Evolutionary conservation across 2,888 invertebrate genomes (phyloP), one percentile per base, ranked within the genome.

Genomic region (Athetis lepigone): DNA sequence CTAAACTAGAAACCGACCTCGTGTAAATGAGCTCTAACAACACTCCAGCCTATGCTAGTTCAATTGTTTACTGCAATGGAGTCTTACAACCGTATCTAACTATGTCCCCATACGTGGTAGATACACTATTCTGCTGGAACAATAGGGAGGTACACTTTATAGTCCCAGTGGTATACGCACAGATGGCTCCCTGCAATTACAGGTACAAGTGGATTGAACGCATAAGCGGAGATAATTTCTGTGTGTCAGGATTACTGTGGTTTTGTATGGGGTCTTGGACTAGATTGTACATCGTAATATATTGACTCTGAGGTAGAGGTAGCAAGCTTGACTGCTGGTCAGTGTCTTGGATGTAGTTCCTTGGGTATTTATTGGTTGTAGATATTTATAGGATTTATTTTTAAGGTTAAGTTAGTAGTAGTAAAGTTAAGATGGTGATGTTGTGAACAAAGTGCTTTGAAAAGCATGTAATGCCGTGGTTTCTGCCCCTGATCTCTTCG

Each of bases 91-190:
- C 13, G 13, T 68, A 21, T 18, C 29, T 8, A 42, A 62, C 33
- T 21, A 4, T 25, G 16, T 9, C 18, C 16, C 1, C 18, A 29
- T 29, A 49, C 16, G 39, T 47, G 16, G 36, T 18, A 6, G 23
- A 13, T 9, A 70, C 36, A 25, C 11, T 16, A 11, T 60, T 19
- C 16, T 7, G 9, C n/a, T 25, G 5, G 37, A 21, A 61, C 49
- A 59, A 69, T 69, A 46, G 29, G 8, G 19, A 23, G 11, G 1
- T 13, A 18, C 2, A 58, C 19, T 33, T 46, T 40, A 64, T 69
- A 25, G 69, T 16, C 11, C 13, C 4, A 33, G 70, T 25, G 45
- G 59, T 25, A n/a, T 11, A 33, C 37, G 70, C 23, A 25, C n/a
- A 2, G 6, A 8, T 19, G 3, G 13, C 25, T 11, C 19, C n/a